Evolutionary conservation across 2,888 invertebrate species (phyloP).

Genomic region (Xylota sylvarum): DNA sequence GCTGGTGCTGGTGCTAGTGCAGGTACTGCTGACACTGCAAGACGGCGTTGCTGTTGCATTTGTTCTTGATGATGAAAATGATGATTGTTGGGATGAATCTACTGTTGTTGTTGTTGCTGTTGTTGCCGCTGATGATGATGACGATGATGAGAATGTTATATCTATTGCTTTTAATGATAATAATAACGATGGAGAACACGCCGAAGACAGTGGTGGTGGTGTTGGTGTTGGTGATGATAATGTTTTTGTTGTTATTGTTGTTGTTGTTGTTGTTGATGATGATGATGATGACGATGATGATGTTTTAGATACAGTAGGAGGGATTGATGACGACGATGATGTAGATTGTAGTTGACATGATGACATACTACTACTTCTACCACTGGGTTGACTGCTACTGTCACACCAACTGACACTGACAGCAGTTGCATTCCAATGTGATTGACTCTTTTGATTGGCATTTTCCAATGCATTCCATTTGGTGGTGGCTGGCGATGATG

Average conservation of each 20-base stretch:
- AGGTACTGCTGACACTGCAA: conserved; percentile 46
- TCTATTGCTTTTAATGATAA: conserved; percentile 34
- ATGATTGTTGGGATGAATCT: conserved; percentile 15
- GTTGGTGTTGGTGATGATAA: conserved; percentile 18
- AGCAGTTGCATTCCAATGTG: conserved; percentile 54
- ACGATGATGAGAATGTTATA: conserved; percentile 2
- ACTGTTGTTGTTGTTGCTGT: conserved; percentile 5
- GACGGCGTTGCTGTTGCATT: conserved; percentile 59
- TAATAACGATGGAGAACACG: conserved; percentile 48
- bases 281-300: conserved; percentile 29
- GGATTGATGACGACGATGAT: conserved; percentile 49
- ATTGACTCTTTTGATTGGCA: conserved; percentile 68
- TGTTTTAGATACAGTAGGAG: conserved; percentile 55
- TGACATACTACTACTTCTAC: conserved; percentile 53
- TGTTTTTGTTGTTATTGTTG: conserved; percentile 10
- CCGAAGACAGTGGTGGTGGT: conserved; percentile 25
- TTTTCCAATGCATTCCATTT: conserved; percentile 57
- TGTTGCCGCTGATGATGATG: conserved; percentile 11
- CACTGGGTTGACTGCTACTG: conserved; percentile 35
- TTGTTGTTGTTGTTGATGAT: conserved; percentile 8
- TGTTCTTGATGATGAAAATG: conserved; percentile 15
- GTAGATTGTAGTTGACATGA: conserved; percentile 66
- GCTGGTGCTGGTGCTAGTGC: conserved; percentile 14
- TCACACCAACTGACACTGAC: conserved; percentile 53
- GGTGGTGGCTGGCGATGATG: conserved; percentile 20